Evolutionary conservation across 53 echinoderm and acorn worm genomes (phyloP), one percentile per base, ranked within the genome.

Genomic region (Astropecten irregularis): DNA sequence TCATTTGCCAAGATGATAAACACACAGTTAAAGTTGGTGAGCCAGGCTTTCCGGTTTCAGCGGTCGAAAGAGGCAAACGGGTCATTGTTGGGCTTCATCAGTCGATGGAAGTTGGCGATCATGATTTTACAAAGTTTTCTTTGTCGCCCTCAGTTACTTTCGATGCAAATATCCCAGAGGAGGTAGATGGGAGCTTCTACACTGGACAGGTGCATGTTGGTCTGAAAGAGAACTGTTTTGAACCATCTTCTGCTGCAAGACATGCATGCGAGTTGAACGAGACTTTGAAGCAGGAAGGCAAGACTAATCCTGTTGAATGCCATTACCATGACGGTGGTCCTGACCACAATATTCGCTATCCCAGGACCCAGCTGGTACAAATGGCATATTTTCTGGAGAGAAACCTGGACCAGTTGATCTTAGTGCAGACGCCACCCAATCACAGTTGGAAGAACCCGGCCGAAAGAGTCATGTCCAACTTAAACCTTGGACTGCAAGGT

Each of bases 371-470:
- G 28, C 30, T 88, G 0, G 70, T 25, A 0, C 44, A 88, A 28
- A 9, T 88, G 14, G 88, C 82, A 38, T 87, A 87, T 55, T 87
- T 81, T 22, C 46, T 82, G 15, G 40, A 57, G 48, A 39, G 88
- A 30, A 33, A 69, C 27, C 40, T 69, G 25, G 81, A 82, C 32
- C 15, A 58, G 35, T 9, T 88, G n/a, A 19, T 82, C 0, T 29
- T 49, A 2, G 82, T 88, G 10, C 82, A 83, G 33, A 82, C 71
- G 0, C 88, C 84, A 21, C 82, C 88, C 4, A 70, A 88, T 25
- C 88, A 88, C 35, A 32, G 33, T 30, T 88, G 88, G 88, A 88
- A 88, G 44, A 88, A 88, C 32, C 82, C 88, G 32, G 73, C 83
- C 2, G 88, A 88, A 36, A 13, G 82, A 4, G 50, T 82, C 4